These are phyloP conservation scores for Machaerirhynchus nigripectus DNA, from an alignment of 2,113 vertebrate species.

Conservation along the genomic window DNA sequence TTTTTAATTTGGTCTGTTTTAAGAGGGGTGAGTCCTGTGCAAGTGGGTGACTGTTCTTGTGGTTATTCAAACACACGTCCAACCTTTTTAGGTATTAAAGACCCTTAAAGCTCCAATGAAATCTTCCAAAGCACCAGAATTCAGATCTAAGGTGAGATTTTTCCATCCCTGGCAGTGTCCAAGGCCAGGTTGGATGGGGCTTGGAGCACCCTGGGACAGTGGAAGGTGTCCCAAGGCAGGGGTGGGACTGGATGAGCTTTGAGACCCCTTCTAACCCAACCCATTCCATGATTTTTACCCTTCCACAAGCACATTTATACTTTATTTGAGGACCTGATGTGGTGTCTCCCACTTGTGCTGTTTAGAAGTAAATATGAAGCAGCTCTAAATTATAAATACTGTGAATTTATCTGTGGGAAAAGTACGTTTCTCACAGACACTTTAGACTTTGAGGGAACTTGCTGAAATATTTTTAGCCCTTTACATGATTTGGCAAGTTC, in stretches of 20 bases:
- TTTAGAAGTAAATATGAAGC: not conserved
- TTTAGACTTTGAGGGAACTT: not conserved
- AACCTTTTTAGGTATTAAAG: not conserved
- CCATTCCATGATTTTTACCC: not conserved
- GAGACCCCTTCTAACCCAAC: not conserved
- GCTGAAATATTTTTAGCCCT: not conserved
- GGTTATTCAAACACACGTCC: not conserved
- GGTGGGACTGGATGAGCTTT: not conserved
- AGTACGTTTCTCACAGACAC: not conserved
- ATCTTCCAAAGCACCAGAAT: not conserved
- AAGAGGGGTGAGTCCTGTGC: not conserved
- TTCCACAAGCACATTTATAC: not conserved
- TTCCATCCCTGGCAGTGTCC: not conserved
- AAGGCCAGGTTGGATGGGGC: not conserved
- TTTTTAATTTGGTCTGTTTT: not conserved
- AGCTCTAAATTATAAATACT: not conserved
- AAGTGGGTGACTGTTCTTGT: accelerated
- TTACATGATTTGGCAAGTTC: not conserved
- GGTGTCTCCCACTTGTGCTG: not conserved
- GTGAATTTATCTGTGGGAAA: not conserved
- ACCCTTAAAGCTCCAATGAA: not conserved
- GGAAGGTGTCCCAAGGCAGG: not conserved
- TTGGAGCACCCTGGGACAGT: not conserved
- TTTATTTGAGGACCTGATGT: not conserved
- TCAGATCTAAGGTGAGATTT: not conserved